Base-by-base conservation (phyloP, 2,797 vertebrate genomes). In the Cirrhinus molitorella region DNA sequence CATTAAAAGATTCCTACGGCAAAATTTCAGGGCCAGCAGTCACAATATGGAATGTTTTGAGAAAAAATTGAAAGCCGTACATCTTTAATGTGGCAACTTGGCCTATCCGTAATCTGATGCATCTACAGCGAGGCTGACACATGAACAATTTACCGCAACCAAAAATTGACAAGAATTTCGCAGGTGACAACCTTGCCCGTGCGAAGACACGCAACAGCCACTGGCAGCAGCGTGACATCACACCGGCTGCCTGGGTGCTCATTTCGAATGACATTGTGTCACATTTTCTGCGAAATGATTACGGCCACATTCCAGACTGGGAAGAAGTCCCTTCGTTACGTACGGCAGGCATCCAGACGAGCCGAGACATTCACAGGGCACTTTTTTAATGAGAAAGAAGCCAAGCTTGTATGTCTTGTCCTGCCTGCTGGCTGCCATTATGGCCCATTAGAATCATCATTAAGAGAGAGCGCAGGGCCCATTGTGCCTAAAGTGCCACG, bases 381-480 rank as follows among this genome's bases (percentile, higher is more conserved):
- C 79, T 90, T 65, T 83, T 94, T 95, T 95, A 95, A 95, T 94
- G 93, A 95, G 94, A 87, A 79, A 89, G 87, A 72, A 89, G 89
- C 51, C 49, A 47, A 51, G 84, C 71, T 80, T 85, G 83, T 73
- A 70, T 80, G 55, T 83, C 67, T 85, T 31, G 19, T 55, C 61
- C 82, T 86, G 78, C 83, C 83, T 82, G 55, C 76, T 81, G 40
- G 45, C 66, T 67, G 16, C 92, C 92, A 94, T 95, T 95, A 94
- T 88, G 91, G 83, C 90, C 92, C 91, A 95, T 95, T 95, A 95
- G 93, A 94, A 92, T 95, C 95, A 95, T 94, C 94, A 94, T 96
- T 95, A 95, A 92, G 91, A 90, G 91, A 92, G 86, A 88, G 88
- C 90, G 86, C 90, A 13, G 75, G 21, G 45, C 92, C 93, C 71